Percentiles rank a stretch among this genome's conserved stretches.
phyloP scores from a whole-genome alignment of 2,888 invertebrate genomes.

The Agrotis exclamationis region DNA sequence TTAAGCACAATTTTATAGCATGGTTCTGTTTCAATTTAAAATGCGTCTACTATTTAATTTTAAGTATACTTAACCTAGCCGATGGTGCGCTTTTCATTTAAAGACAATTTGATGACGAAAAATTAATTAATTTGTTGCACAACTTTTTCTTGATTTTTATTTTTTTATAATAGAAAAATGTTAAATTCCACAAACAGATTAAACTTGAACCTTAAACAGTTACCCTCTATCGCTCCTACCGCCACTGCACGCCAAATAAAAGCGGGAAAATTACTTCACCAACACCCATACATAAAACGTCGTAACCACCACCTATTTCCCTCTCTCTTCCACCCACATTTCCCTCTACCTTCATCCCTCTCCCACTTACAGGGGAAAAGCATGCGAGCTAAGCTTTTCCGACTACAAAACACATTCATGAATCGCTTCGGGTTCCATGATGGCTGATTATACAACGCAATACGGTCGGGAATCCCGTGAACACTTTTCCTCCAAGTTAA shows the following conservation, averaged over 20 bases:
- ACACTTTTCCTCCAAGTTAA: constrained; percentile 74
- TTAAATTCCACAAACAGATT: neutral
- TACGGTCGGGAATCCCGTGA: constrained; percentile 83
- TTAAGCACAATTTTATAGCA: constrained; percentile 6
- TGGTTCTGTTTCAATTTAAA: neutral
- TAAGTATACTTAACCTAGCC: too few species aligned
- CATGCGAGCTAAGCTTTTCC: constrained; percentile 86
- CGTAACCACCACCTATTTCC: constrained; percentile 77
- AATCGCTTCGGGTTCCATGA: constrained; percentile 89
- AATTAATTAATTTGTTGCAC: too few species aligned
- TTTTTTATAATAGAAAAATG: too few species aligned
- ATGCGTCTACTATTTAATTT: neutral
- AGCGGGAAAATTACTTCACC: constrained; percentile 89
- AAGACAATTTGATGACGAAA: too few species aligned
- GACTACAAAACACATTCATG: constrained; percentile 76
- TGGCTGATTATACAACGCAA: constrained; percentile 91
- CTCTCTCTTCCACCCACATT: constrained; percentile 70
- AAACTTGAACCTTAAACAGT: constrained; percentile 58
- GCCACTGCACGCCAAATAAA: constrained; percentile 84
- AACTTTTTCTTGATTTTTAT: too few species aligned
- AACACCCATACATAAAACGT: constrained; percentile 70
- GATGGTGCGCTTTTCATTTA: too few species aligned
- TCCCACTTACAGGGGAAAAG: constrained; percentile 74
- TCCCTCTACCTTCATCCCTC: constrained; percentile 68
- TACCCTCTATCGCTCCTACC: constrained; percentile 79